Evolutionary conservation across 2,888 invertebrate genomes (phyloP).

Genomic region (Argyra leucocephala): DNA sequence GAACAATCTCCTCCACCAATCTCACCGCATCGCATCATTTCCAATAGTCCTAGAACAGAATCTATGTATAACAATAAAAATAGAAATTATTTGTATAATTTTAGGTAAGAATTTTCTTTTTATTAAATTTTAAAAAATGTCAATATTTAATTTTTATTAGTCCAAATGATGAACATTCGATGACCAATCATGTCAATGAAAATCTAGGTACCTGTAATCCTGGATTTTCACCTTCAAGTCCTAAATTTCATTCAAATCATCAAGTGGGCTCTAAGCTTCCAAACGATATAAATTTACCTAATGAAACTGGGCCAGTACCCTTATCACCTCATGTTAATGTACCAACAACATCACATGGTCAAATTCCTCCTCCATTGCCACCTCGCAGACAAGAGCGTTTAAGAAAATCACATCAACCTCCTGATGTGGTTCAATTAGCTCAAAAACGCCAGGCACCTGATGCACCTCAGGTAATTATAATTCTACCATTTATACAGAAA

Average conservation of each 20-base stretch:
- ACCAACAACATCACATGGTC: conserved; percentile 35
- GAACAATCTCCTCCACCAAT: conserved; percentile 17
- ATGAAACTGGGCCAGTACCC: conserved; percentile 31
- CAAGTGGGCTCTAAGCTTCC: conserved; percentile 29
- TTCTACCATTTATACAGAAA: too few species aligned
- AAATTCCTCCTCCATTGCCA: conserved; percentile 39
- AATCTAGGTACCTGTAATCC: not conserved
- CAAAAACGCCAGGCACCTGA: conserved; percentile 54
- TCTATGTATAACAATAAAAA: conserved; percentile 18
- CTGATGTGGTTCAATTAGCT: conserved; percentile 33
- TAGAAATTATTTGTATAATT: conserved; percentile 9
- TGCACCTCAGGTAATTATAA: conserved; percentile 47
- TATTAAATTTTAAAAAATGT: not conserved
- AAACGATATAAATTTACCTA: conserved; percentile 30
- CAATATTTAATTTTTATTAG: not conserved
- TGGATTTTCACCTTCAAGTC: not conserved
- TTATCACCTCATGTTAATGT: conserved; percentile 45
- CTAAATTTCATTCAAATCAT: conserved; percentile 21
- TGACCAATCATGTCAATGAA: not conserved
- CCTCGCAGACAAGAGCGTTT: conserved; percentile 36
- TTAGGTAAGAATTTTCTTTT: not conserved
- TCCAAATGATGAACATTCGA: conserved; percentile 8
- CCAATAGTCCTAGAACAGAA: not conserved
- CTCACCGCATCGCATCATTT: not conserved
- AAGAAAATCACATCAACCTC: conserved; percentile 23